These are phyloP conservation scores for Pollachius pollachius DNA, from an alignment of 2,113 vertebrate species.

Conservation along the genomic window DNA sequence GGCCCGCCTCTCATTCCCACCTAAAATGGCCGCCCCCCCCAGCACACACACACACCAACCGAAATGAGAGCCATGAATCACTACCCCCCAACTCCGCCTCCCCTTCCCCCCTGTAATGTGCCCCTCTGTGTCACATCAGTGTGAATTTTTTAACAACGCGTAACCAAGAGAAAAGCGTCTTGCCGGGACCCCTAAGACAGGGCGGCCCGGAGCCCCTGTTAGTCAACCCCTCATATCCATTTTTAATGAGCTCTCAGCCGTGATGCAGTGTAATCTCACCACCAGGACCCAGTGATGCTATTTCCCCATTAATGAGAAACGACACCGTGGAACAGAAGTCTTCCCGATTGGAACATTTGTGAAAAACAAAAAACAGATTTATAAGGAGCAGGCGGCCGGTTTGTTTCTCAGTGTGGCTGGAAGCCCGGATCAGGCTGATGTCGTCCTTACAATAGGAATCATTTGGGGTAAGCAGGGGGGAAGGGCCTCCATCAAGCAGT, in stretches of 20 bases:
- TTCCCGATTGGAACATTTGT: constrained; percentile 59
- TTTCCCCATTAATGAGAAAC: constrained; percentile 79
- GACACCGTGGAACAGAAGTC: constrained; percentile 75
- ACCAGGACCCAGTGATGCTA: constrained; percentile 74
- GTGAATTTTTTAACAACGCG: constrained; percentile 62
- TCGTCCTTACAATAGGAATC: not conserved
- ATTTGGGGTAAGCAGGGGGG: not conserved
- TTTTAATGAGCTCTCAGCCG: constrained; percentile 74
- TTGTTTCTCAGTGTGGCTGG: not conserved
- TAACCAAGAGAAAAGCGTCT: constrained; percentile 52
- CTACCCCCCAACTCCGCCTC: not conserved
- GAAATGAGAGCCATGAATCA: constrained; percentile 72
- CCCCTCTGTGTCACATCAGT: constrained; percentile 67
- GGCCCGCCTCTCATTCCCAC: constrained; percentile 53
- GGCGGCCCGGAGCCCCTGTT: constrained; percentile 69
- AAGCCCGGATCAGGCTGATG: too few relatives aligned
- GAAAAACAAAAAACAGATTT: constrained; percentile 50
- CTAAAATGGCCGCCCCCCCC: constrained; percentile 59
- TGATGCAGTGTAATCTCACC: constrained; percentile 82
- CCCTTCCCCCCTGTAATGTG: constrained; percentile 52
- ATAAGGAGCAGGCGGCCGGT: constrained; percentile 79
- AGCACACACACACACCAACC: constrained; percentile 14
- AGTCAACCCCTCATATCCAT: constrained; percentile 69
- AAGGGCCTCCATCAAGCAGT: not conserved
- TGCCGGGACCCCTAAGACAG: constrained; percentile 51